Evolutionary conservation across 1,140 invertebrate genomes (phyloP).

Genomic region (Listronotus bonariensis): DNA sequence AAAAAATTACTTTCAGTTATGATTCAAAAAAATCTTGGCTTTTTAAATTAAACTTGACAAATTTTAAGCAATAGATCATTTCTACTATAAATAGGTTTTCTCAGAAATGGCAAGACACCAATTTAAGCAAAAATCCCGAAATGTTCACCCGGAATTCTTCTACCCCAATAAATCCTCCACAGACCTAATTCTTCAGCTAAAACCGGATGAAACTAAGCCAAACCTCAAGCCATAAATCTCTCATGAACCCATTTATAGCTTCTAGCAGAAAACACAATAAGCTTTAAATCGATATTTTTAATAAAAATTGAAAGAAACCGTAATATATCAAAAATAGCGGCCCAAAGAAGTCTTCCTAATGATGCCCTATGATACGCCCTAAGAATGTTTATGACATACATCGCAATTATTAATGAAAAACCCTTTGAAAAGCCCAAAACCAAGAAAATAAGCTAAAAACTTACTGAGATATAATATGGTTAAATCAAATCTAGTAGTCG

Average conservation of each 20-base stretch:
- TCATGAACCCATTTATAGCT: constrained; percentile 27
- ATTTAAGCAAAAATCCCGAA: constrained; percentile 7
- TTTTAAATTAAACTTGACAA: too few relatives aligned
- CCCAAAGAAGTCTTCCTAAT: constrained; percentile 8
- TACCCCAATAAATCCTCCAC: constrained; percentile 25
- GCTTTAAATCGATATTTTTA: constrained; percentile 37
- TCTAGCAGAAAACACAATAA: constrained; percentile 28
- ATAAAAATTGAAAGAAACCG: constrained; percentile 38
- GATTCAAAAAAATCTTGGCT: too few relatives aligned
- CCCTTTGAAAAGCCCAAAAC: background rate
- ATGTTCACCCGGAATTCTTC: constrained; percentile 13
- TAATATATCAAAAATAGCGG: constrained; percentile 38
- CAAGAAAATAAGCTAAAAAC: background rate
- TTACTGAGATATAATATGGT: constrained; percentile 9
- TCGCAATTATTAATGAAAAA: constrained; percentile 17
- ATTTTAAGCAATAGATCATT: too few relatives aligned
- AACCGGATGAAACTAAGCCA: constrained; percentile 24
- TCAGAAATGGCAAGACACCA: background rate
- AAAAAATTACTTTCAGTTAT: too few relatives aligned
- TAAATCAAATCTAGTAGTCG: background rate
- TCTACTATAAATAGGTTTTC: background rate
- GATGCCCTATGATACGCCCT: constrained; percentile 29
- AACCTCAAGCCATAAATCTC: constrained; percentile 27
- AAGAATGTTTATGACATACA: constrained; percentile 13
- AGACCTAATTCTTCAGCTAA: constrained; percentile 19